A percentile compares a stretch with the other conserved stretches of the same genome.
Conservation (phyloP, 2,797 vertebrate species). For the Acanthurus tractus region DNA sequence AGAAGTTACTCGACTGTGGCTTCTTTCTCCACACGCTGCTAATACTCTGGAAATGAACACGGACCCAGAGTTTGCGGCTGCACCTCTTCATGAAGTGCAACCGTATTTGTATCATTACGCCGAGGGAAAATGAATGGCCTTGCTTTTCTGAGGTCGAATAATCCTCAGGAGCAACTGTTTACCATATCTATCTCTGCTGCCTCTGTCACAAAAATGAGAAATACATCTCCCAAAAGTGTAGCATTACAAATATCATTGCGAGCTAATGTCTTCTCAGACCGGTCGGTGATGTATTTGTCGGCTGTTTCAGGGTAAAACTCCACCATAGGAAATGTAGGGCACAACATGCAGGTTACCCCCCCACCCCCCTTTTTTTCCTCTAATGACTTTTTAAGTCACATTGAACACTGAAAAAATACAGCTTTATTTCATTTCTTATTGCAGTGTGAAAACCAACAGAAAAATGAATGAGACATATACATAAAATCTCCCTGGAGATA, state of each 20-base stretch:
- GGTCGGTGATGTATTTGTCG: slow-evolving; percentile 66
- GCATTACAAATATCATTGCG: slow-evolving; percentile 65
- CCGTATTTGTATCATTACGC: slow-evolving; percentile 58
- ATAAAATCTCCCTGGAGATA: not conserved
- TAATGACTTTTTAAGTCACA: slow-evolving; percentile 70
- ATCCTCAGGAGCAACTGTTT: slow-evolving; percentile 71
- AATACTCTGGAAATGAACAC: slow-evolving; percentile 28
- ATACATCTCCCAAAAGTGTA: slow-evolving; percentile 61
- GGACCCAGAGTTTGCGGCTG: slow-evolving; percentile 6
- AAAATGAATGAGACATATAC: slow-evolving; percentile 33
- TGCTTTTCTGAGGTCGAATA: slow-evolving; percentile 61
- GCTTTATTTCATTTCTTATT: slow-evolving; percentile 28
- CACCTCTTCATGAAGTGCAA: slow-evolving; percentile 40
- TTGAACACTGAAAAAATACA: slow-evolving; percentile 58
- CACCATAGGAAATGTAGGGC: slow-evolving; percentile 62
- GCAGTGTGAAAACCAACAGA: slow-evolving; percentile 39
- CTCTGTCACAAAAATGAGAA: slow-evolving; percentile 63
- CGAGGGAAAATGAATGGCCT: slow-evolving; percentile 58
- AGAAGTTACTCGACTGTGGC: slow-evolving; percentile 16
- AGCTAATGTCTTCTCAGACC: slow-evolving; percentile 68
- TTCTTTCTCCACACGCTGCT: slow-evolving; percentile 10
- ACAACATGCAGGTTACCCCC: slow-evolving; percentile 44
- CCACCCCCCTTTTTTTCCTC: slow-evolving; percentile 4
- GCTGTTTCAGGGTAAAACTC: slow-evolving; percentile 56
- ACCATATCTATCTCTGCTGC: slow-evolving; percentile 56